Evolutionary conservation across 2,113 vertebrate species (phyloP).

Genomic region (Phocoena sinus): DNA sequence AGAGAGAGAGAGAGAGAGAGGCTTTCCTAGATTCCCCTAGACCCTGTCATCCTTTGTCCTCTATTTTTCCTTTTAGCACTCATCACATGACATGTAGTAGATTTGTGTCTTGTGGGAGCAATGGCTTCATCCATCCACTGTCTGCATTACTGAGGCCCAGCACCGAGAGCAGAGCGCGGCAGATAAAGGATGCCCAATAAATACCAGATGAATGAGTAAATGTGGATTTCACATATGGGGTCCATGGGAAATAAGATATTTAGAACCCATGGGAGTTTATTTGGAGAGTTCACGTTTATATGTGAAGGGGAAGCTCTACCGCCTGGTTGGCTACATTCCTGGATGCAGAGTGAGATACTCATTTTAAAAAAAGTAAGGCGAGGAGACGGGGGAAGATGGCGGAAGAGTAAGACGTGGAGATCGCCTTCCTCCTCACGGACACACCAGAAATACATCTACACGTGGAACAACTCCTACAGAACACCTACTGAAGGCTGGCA

Average conservation of each 20-base stretch:
- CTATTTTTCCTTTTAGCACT: neutral
- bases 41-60: neutral
- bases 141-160: neutral
- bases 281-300: neutral
- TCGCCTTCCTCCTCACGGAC: too few species aligned
- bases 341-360: neutral
- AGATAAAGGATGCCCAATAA: neutral
- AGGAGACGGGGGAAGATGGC: too few species aligned
- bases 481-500: too few species aligned
- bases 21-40: neutral
- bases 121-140: neutral
- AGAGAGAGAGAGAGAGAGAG: neutral
- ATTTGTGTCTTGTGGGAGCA: neutral
- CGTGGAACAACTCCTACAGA: too few species aligned
- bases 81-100: accelerated
- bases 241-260: neutral
- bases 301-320: neutral
- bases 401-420: too few species aligned
- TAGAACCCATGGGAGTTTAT: neutral
- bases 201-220: neutral
- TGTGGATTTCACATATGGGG: neutral
- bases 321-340: neutral
- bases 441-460: too few species aligned
- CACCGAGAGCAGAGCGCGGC: neutral
- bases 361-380: neutral